These are phyloP conservation scores for Acipenser ruthenus DNA, from an alignment of 2,797 vertebrate species.

Conservation along the genomic window DNA sequence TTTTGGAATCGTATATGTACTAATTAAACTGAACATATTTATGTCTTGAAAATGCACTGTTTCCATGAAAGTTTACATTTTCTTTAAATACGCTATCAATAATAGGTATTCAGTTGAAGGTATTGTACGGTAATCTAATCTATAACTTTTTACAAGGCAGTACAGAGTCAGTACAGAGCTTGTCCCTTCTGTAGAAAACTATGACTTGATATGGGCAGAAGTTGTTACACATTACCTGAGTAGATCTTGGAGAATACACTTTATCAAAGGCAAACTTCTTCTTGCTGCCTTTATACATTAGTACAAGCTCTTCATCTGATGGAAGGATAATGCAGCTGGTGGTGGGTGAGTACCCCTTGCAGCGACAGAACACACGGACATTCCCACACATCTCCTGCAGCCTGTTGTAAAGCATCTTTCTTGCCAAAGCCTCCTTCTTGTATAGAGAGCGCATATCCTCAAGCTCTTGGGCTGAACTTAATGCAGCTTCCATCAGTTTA, in stretches of 20 bases:
- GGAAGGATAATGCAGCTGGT: constrained; percentile 34
- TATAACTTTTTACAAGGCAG: too few species aligned
- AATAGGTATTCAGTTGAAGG: background rate
- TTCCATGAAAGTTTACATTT: background rate
- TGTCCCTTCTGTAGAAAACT: too few species aligned
- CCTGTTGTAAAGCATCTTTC: constrained; percentile 46
- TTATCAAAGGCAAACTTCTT: constrained; percentile 52
- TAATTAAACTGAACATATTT: too few species aligned
- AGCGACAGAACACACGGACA: constrained; percentile 51
- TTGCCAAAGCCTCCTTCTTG: constrained; percentile 44
- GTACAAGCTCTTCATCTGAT: constrained; percentile 40
- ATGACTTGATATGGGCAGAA: too few species aligned
- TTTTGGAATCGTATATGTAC: too few species aligned
- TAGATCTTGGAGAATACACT: constrained; percentile 41
- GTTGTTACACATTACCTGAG: constrained; percentile 39
- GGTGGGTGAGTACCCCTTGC: constrained; percentile 28
- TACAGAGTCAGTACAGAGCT: too few species aligned
- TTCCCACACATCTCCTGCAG: constrained; percentile 54
- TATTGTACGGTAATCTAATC: too few species aligned
- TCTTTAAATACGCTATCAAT: background rate
- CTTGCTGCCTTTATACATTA: constrained; percentile 37
- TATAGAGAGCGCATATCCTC: constrained; percentile 44
- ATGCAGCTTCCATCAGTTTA: constrained; percentile 24
- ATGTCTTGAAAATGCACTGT: background rate
- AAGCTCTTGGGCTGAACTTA: constrained; percentile 21